Evolutionary conservation across 1,140 invertebrate species (phyloP), one percentile per base, ranked within the genome.

Genomic region (Oscheius sp.): DNA sequence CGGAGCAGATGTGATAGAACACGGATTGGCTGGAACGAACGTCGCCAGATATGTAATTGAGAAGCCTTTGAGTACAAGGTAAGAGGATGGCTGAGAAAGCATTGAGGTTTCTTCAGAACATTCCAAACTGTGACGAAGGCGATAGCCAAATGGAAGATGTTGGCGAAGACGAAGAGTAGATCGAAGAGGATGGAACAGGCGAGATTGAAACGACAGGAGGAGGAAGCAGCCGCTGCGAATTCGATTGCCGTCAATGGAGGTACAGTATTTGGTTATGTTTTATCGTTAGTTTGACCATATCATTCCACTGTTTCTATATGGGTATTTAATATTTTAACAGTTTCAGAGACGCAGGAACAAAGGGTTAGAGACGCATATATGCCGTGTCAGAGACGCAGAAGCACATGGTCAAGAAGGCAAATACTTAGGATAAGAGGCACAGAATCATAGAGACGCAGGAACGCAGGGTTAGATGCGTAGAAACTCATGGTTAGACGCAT

Each of bases 131-230:
- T 76, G 10, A 76, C 75, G 29, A 76, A 76, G 36, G 75, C 75
- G 4, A 76, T 76, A 3, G 74, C 73, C 3, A 80, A 80, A 26
- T 82, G 72, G 78, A 81, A 73, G 58, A 74, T 75, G 70, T 59
- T 73, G 65, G 61, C 78, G 28, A 77, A 74, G 62, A 64, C 42
- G 64, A 75, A 68, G 66, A 82, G 77, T 32, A n/a, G 69, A 34
- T 36, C 58, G 36, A 73, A 76, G 29, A 3, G 75, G 58, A 73
- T 76, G 69, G 75, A 73, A 29, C 36, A 66, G 20, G 74, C 70
- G 15, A 74, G 49, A 61, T 20, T 67, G 49, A 73, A 76, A 49
- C 29, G 67, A 32, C 52, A 31, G 32, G 64, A 49, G 36, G 68
- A 66, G 38, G 71, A 62, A 20, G 67, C 36, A n/a, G 49, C 62